A percentile compares a stretch with the other conserved stretches of the same genome.
These are phyloP conservation scores for Hyposoter didymator DNA, from an alignment of 2,888 invertebrate species.

Conservation along the genomic window DNA sequence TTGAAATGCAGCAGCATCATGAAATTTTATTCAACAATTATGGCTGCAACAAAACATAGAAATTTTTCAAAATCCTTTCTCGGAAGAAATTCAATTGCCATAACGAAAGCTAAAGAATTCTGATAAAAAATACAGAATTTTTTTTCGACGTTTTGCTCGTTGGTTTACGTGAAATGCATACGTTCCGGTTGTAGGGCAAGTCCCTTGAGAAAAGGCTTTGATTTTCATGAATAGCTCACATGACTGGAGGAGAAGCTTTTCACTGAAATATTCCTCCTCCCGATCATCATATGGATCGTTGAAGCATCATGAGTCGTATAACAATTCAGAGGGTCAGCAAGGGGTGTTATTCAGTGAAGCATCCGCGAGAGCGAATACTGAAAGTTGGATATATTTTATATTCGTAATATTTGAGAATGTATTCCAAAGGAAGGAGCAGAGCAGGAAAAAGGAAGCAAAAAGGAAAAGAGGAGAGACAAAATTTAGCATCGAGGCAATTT, in stretches of 20 bases:
- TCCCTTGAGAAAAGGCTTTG: background rate
- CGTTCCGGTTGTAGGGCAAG: slow-evolving; percentile 2
- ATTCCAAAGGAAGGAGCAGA: background rate
- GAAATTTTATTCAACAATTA: background rate
- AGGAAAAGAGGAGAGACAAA: background rate
- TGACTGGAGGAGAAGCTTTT: slow-evolving; percentile 1
- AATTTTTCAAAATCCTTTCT: background rate
- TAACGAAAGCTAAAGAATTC: background rate
- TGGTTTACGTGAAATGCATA: background rate
- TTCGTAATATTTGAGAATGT: background rate
- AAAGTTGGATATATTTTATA: background rate
- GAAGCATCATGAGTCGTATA: background rate
- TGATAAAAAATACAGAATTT: background rate
- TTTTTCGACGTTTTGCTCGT: background rate
- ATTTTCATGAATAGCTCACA: background rate
- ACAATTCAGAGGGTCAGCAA: background rate
- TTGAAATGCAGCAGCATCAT: slow-evolving; percentile 14
- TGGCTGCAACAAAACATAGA: background rate
- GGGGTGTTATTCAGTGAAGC: background rate
- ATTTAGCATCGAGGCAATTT: background rate
- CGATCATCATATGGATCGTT: background rate
- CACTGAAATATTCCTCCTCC: slow-evolving; percentile 5
- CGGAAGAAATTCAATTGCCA: background rate
- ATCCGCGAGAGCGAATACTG: background rate
- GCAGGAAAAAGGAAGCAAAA: background rate